phyloP scores from a whole-genome alignment of 2,113 vertebrate species.

The Cygnus atratus region DNA sequence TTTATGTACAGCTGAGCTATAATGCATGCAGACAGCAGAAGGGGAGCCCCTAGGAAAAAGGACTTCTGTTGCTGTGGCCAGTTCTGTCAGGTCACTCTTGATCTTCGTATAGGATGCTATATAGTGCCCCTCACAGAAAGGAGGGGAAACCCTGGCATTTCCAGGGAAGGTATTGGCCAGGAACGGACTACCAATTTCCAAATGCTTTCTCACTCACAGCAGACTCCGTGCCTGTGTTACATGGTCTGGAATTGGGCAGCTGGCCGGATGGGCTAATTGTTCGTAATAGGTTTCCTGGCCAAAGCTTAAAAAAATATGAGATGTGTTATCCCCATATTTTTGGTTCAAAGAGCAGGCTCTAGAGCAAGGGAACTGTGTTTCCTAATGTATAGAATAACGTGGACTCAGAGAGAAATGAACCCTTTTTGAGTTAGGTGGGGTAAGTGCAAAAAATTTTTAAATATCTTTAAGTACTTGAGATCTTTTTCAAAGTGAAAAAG shows the following conservation, averaged over 20 bases:
- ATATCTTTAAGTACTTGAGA: neutral
- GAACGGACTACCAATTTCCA: neutral
- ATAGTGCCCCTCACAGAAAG: neutral
- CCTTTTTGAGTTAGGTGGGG: neutral
- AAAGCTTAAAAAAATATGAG: neutral
- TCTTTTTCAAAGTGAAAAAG: neutral
- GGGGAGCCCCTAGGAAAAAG: neutral
- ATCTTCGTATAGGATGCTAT: too few species aligned
- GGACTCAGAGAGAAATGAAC: neutral
- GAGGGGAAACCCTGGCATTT: neutral
- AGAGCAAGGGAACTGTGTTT: neutral
- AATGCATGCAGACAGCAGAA: accelerated
- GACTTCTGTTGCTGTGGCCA: neutral
- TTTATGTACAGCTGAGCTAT: neutral
- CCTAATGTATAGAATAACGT: neutral
- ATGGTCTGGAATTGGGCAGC: neutral
- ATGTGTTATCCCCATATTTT: neutral
- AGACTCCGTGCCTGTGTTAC: neutral
- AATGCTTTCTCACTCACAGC: neutral
- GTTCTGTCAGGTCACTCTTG: neutral
- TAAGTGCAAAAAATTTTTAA: neutral
- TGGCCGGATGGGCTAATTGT: neutral
- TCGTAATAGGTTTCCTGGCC: neutral
- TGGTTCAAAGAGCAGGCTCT: neutral
- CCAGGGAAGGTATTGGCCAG: neutral